Evolutionary conservation across 2,888 invertebrate species (phyloP).

Genomic region (Macrophya annulata): DNA sequence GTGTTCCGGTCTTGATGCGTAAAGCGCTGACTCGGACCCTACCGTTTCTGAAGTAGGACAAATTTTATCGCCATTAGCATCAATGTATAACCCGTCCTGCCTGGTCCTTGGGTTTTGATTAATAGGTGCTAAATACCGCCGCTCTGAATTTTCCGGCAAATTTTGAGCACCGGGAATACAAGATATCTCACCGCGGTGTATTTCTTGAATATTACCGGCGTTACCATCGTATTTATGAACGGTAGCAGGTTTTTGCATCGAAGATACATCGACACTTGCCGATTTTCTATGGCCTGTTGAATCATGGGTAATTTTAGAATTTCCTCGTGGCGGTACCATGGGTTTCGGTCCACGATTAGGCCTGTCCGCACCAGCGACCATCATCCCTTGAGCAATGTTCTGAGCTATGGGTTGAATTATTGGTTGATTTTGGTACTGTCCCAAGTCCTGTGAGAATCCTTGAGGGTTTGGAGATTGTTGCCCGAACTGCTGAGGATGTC

Average conservation of each 20-base stretch:
- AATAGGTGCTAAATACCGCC: slow-evolving; percentile 69
- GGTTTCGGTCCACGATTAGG: slow-evolving; percentile 75
- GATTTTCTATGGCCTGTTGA: slow-evolving; percentile 70
- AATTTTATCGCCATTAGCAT: slow-evolving; percentile 71
- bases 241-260: slow-evolving; percentile 56
- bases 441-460: slow-evolving; percentile 75
- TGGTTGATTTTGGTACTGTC: slow-evolving; percentile 76
- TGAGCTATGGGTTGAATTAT: slow-evolving; percentile 77
- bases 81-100: slow-evolving; percentile 76
- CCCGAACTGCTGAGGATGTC: slow-evolving; percentile 69
- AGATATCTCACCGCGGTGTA: slow-evolving; percentile 32
- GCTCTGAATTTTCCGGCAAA: slow-evolving; percentile 68
- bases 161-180: slow-evolving; percentile 57
- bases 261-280: slow-evolving; percentile 68
- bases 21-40: slow-evolving; percentile 70
- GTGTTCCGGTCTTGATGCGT: slow-evolving; percentile 74
- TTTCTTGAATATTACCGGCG: slow-evolving; percentile 36
- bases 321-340: slow-evolving; percentile 76
- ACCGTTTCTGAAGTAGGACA: slow-evolving; percentile 63
- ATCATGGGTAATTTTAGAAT: slow-evolving; percentile 77
- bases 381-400: slow-evolving; percentile 70
- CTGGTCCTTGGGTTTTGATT: slow-evolving; percentile 76
- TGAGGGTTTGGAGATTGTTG: slow-evolving; percentile 76
- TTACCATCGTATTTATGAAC: slow-evolving; percentile 43
- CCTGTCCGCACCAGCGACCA: slow-evolving; percentile 65